A percentile compares a stretch with the other conserved stretches of the same genome.
Conservation (phyloP, 92 coral and sea anemone species). For the Isaurus tuberculatus region DNA sequence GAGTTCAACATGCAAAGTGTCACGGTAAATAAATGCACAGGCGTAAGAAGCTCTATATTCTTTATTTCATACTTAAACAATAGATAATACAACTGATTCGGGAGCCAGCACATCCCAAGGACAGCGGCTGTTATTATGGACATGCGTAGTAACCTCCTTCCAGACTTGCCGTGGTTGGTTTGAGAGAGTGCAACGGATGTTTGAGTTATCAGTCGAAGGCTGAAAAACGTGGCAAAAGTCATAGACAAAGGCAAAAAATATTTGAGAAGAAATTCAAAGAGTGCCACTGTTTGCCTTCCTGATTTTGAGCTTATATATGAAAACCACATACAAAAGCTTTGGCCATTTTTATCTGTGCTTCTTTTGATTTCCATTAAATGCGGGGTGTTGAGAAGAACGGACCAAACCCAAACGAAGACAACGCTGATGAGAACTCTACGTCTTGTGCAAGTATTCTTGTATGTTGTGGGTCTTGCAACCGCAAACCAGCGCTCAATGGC, state of each 20-base stretch:
- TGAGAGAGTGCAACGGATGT: slow-evolving; percentile 73
- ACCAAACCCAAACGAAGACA: slow-evolving; percentile 68
- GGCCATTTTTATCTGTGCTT: slow-evolving; percentile 37
- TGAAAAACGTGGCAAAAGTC: slow-evolving; percentile 69
- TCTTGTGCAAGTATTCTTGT: slow-evolving; percentile 71
- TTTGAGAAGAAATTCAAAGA: slow-evolving; percentile 79
- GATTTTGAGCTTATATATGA: slow-evolving; percentile 61
- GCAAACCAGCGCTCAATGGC: slow-evolving; percentile 94
- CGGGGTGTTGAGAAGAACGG: slow-evolving; percentile 83
- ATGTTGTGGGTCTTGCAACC: slow-evolving; percentile 80
- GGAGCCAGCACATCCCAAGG: slow-evolving; percentile 73
- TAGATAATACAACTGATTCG: slow-evolving; percentile 73
- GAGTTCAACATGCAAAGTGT: slow-evolving; percentile 75
- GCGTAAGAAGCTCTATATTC: slow-evolving; percentile 54
- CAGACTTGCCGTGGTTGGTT: slow-evolving; percentile 80
- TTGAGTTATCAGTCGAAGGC: slow-evolving; percentile 64
- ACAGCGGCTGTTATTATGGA: slow-evolving; percentile 65
- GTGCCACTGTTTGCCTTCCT: slow-evolving; percentile 74
- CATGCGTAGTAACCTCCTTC: slow-evolving; percentile 76
- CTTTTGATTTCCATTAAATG: slow-evolving; percentile 86
- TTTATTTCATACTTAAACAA: slow-evolving; percentile 66
- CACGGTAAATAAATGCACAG: slow-evolving; percentile 68
- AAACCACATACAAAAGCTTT: slow-evolving; percentile 75
- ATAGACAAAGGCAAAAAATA: slow-evolving; percentile 75
- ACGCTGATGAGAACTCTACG: slow-evolving; percentile 68